Evolutionary conservation across 2,113 vertebrate genomes (phyloP), one percentile per base, ranked within the genome.

Genomic region (Phyllostomus hastatus): DNA sequence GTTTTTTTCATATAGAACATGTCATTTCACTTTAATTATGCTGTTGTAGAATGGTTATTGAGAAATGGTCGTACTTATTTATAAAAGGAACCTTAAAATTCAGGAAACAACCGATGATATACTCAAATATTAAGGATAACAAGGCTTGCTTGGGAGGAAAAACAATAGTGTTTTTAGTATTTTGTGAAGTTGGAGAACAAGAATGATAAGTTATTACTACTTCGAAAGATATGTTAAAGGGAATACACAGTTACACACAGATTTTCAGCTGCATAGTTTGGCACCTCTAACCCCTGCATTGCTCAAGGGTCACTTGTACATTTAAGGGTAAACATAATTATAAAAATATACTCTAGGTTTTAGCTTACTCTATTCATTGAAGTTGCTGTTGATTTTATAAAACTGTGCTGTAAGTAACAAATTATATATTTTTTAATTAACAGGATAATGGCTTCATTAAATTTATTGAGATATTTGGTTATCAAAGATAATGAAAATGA

Each of bases 371-470:
- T 88, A 85, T 82, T n/a, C 50, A 26, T 75, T 96, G 28, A 87
- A 92, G 72, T 97, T 83, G 70, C 50, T 92, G 7, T 85, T 78
- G 80, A 88, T 78, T 88, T 94, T 85, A 35, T 67, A 88, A 81
- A 72, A 93, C n/a, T 79, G 22, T 57, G 52, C 50, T 94, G 9
- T 90, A 91, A 59, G 35, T 96, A 93, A 97, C 73, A 82, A 93
- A 80, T 54, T 38, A 28, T 80, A 1, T 95, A 64, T 97, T 97
- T 97, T 97, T 97, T 97, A 76, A 97, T 98, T 98, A 97, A 94
- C 97, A 99, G 99, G 98, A 98, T 99, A 96, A 99, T 99, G 99
- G 99, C 99, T 46, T 99, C 99, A 46, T 98, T 99, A 90, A 99
- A 99, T 98, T 99, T 99, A 87, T 97, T 99, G 94, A 99, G 99